phyloP scores from a whole-genome alignment of 2,797 vertebrate species.

The Sebastes matsubarae region DNA sequence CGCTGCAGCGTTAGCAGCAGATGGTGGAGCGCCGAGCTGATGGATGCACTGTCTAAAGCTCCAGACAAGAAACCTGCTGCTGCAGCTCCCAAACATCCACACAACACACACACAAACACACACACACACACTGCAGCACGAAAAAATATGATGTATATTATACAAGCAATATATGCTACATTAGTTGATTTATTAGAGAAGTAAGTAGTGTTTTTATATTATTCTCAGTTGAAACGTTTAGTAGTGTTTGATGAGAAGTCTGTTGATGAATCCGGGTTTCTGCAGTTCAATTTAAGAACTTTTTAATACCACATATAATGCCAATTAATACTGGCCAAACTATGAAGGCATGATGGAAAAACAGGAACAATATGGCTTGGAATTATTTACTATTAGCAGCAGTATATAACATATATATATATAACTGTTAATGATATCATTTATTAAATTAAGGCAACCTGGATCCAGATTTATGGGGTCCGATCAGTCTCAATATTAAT shows the following conservation, averaged over 20 bases:
- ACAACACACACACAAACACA: not conserved
- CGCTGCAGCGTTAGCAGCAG: slow-evolving; percentile 56
- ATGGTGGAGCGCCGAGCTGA: slow-evolving; percentile 63
- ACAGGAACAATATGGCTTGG: not conserved
- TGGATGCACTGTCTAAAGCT: slow-evolving; percentile 67
- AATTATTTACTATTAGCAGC: too few relatives aligned
- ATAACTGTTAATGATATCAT: not conserved
- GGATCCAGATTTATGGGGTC: not conserved
- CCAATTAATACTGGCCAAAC: not conserved
- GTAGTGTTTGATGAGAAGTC: fast-evolving
- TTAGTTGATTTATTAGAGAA: not conserved
- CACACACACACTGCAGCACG: not conserved
- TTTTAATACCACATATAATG: not conserved
- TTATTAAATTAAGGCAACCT: not conserved
- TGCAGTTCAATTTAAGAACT: not conserved
- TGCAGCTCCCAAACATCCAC: slow-evolving; percentile 22
- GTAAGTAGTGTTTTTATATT: not conserved
- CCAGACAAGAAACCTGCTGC: slow-evolving; percentile 68
- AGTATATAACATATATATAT: not conserved
- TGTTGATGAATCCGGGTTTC: not conserved
- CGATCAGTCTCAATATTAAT: too few relatives aligned
- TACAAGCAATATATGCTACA: not conserved
- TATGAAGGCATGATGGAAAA: not conserved
- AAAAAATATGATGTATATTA: not conserved
- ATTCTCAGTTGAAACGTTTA: not conserved